Evolutionary conservation across 2,113 vertebrate genomes (phyloP), one percentile per base, ranked within the genome.

Genomic region (Archocentrus centrarchus): DNA sequence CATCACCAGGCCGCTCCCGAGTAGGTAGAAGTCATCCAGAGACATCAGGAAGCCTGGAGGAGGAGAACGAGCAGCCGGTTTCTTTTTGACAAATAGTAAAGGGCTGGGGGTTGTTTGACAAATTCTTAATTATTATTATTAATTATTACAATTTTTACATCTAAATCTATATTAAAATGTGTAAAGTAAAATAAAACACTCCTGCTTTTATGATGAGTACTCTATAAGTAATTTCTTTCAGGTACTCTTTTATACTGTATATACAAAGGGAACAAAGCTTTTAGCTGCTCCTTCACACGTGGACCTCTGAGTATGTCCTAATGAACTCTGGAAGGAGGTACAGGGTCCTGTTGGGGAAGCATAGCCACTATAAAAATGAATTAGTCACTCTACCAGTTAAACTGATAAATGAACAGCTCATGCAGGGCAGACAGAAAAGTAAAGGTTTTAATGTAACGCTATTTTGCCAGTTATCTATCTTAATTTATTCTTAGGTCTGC

Each of bases 1-100:
- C 95, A 98, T 92, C 66, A 97, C 89, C 90, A 98, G 93, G 59
- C 97, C 96, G 0, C 94, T 98, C 88, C 97, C 96, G 11, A 98
- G 96, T 89, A 98, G 95, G 91, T 98, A 98, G 80, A 97, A 98
- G 90, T 98, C 97, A 87, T 98, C 97, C 94, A 98, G 93, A 79
- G 97, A 98, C 88, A 94, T 95, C 85, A 98, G 92, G 91, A 97
- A 97, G 35, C 97, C 97, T 98, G 75, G 17, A 60, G 59, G 39
- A 32, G 61, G 39, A 5, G 44, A 70, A 53, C 24, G 50, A 6
- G 6, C 44, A 70, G 44, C 66, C 53, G 44, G 24, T 70, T 50
- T 13, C 10, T 53, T 70, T 70, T 30, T 32, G 44, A 53, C 66
- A 50, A 24, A 37, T 6, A 18, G 60, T 24, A 59, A 75, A 47